Conservation (phyloP, 2,888 invertebrate genomes). For the Neoscelio sp. region DNA sequence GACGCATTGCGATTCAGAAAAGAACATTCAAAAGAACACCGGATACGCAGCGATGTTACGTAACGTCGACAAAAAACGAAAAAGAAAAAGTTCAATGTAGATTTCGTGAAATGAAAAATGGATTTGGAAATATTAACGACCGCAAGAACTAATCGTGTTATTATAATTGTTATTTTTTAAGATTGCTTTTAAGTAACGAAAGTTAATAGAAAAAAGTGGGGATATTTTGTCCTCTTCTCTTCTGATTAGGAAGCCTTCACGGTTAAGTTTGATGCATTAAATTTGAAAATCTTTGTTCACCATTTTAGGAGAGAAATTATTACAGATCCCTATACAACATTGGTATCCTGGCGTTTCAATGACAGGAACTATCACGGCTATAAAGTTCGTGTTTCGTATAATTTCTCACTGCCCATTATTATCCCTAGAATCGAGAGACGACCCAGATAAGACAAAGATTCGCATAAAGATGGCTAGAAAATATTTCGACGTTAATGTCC, state of each 20-base stretch:
- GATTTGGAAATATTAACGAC: too few relatives aligned
- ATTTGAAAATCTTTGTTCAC: too few relatives aligned
- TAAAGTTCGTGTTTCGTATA: conserved; percentile 52
- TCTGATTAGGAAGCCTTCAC: too few relatives aligned
- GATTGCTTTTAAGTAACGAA: too few relatives aligned
- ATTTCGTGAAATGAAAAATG: conserved; percentile 22
- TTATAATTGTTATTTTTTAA: too few relatives aligned
- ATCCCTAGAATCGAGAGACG: conserved; percentile 45
- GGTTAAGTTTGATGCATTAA: too few relatives aligned
- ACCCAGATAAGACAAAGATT: conserved; percentile 63
- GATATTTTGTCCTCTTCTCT: too few relatives aligned
- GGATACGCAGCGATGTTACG: conserved; percentile 29
- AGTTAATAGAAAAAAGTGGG: too few relatives aligned
- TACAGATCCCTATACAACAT: conserved; percentile 14
- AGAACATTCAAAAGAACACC: conserved; percentile 13
- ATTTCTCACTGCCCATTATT: conserved; percentile 64
- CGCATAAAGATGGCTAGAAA: conserved; percentile 56
- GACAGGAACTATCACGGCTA: conserved; percentile 53
- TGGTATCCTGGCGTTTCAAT: conserved; percentile 45
- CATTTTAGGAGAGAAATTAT: too few relatives aligned
- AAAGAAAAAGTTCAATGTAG: not conserved
- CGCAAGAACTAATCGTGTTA: too few relatives aligned
- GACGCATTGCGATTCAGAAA: conserved; percentile 33
- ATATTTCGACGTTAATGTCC: conserved; percentile 57
- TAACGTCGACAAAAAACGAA: not conserved